Evolutionary conservation across 1,140 invertebrate species (phyloP), one percentile per base, ranked within the genome.

Genomic region (Lasaia peninsularis): DNA sequence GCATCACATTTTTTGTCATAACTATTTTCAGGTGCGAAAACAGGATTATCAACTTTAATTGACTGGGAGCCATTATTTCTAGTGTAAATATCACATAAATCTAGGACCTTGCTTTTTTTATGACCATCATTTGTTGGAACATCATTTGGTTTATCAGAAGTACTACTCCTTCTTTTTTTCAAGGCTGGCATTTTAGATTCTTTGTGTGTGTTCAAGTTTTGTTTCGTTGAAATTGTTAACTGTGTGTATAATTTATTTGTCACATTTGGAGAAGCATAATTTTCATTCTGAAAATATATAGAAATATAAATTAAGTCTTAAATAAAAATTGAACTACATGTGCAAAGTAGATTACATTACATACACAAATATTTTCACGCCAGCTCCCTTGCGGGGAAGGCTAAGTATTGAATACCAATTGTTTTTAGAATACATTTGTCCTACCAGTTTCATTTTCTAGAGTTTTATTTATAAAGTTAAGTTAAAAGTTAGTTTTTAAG

Each of bases 241-340:
- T 88, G 86, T 52, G 79, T 86, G 33, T 85, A 88, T 10, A 88
- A 58, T 67, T 88, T 88, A 52, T 86, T 88, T 55, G 81, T 77
- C 28, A 81, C 75, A 65, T 69, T 86, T 24, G 78, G 76, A n/a
- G 78, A 75, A 34, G 72, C 64, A 40, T 86, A 73, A 52, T 64
- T 82, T 65, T 88, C 86, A 71, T 75, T 88, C 83, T 88, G 72
- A 34, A 85, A 87, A 48, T 2, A n/a, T 7, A 16, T 21, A 48
- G 18, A 44, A n/a, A 32, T 52, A 10, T 14, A 12, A 11, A 11
- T 10, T 14, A 34, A 18, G 6, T 2, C 1, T 28, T 28, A 28
- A 5, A 4, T 6, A 28, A 28, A 28, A 28, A 6, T 28, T 28
- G 8, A 28, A 28, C 4, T 3, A 28, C 4, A 28, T 7, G 24